Evolutionary conservation across 2,113 vertebrate genomes (phyloP).

Genomic region (Myrmecophaga tridactyla): DNA sequence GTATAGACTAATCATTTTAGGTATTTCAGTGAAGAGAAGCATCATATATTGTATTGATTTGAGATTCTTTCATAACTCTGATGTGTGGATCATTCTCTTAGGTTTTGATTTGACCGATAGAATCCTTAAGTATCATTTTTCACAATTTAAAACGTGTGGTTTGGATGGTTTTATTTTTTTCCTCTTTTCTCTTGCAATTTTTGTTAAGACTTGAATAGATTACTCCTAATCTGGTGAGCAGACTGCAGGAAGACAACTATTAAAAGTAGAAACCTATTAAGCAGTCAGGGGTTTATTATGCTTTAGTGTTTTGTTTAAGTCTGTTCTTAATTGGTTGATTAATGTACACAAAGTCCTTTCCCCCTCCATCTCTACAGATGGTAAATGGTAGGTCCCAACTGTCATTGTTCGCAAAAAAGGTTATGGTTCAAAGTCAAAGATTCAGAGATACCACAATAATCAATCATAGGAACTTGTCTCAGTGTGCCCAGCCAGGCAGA

Average conservation of each 20-base stretch:
- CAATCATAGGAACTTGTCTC: conserved; percentile 86
- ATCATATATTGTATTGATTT: not conserved
- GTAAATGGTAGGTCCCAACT: conserved; percentile 87
- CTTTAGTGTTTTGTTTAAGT: conserved; percentile 86
- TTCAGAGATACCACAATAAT: conserved; percentile 86
- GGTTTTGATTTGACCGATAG: conserved; percentile 27
- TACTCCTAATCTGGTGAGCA: conserved; percentile 72
- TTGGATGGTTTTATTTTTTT: not conserved
- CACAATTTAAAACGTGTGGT: conserved; percentile 45
- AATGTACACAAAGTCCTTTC: conserved; percentile 82
- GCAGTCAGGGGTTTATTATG: conserved; percentile 84
- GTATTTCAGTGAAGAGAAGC: not conserved
- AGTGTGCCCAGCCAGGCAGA: conserved; percentile 86
- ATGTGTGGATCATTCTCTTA: not conserved
- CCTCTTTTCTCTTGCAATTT: conserved; percentile 40
- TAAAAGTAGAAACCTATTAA: conserved; percentile 83
- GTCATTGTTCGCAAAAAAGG: conserved; percentile 84
- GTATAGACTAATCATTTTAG: not conserved
- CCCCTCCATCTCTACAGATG: conserved; percentile 84
- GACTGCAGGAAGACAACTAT: conserved; percentile 79
- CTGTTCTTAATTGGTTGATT: conserved; percentile 87
- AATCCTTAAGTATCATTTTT: conserved; percentile 35
- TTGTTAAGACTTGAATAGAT: conserved; percentile 69
- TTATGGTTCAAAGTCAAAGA: conserved; percentile 91
- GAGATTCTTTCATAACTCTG: not conserved